Evolutionary conservation across 2,888 invertebrate genomes (phyloP).

Genomic region (Phortica magna): DNA sequence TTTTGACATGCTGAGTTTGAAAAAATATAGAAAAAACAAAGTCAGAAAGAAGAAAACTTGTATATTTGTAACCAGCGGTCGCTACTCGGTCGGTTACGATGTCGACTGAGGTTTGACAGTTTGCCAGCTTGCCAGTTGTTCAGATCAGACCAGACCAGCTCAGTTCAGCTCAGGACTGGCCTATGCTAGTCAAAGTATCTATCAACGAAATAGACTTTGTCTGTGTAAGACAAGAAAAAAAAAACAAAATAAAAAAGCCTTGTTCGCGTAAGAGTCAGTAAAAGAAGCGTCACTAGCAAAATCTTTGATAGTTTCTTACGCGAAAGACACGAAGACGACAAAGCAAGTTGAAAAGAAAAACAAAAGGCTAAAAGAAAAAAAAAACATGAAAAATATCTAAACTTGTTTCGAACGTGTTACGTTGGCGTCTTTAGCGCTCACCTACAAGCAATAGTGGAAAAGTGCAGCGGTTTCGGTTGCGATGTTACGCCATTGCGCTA

Average conservation of each 20-base stretch:
- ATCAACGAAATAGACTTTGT: neutral
- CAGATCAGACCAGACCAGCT: neutral
- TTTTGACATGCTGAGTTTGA: conserved; percentile 22
- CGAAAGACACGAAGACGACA: neutral
- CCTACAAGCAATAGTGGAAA: conserved; percentile 2
- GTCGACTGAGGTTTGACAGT: neutral
- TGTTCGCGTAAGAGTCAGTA: neutral
- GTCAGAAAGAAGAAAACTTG: neutral
- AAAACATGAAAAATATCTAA: conserved; percentile 56
- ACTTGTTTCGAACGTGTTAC: conserved; percentile 71
- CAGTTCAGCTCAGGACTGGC: neutral
- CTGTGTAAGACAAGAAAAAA: neutral
- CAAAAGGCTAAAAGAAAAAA: neutral
- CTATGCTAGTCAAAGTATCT: neutral
- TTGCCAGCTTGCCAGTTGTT: neutral
- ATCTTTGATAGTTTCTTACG: neutral
- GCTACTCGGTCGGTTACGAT: neutral
- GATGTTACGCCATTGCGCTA: conserved; percentile 3
- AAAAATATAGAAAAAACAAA: conserved; percentile 8
- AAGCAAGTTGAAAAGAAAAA: neutral
- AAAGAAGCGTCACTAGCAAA: neutral
- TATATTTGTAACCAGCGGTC: neutral
- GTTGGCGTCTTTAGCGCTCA: conserved; percentile 44
- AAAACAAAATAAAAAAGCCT: neutral
- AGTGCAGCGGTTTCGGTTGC: conserved; percentile 17